A percentile compares a stretch with the other conserved stretches of the same genome.
phyloP scores from a whole-genome alignment of 2,113 vertebrate species.

The Oreocharis arfaki region DNA sequence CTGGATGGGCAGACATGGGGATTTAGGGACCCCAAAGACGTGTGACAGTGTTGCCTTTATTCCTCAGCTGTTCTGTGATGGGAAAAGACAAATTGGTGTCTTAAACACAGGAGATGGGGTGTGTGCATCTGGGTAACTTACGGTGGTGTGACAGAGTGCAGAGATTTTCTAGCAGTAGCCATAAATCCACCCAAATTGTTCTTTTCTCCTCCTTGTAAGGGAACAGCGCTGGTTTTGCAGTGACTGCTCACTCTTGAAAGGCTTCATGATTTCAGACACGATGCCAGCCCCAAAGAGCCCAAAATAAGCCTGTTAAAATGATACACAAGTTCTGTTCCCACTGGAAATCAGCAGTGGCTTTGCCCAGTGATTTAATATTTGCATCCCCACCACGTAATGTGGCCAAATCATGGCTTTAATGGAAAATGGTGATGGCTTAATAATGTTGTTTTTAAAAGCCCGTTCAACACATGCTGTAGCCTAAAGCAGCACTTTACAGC shows the following conservation, averaged over 20 bases:
- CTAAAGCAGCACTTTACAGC: neutral
- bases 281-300: neutral
- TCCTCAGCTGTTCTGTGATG: neutral
- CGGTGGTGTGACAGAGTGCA: neutral
- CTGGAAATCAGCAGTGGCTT: neutral
- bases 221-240: neutral
- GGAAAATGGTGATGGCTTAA: neutral
- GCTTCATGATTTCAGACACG: neutral
- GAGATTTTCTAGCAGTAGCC: neutral
- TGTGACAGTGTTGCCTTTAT: neutral
- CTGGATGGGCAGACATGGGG: accelerated
- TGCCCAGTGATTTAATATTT: neutral
- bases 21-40: neutral
- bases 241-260: neutral
- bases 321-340: neutral
- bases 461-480: neutral
- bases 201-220: neutral
- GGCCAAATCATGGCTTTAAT: neutral
- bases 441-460: neutral
- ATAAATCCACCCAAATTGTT: neutral
- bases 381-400: neutral
- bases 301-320: neutral
- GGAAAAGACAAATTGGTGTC: neutral
- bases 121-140: neutral
- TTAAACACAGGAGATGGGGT: neutral